Evolutionary conservation across 2,113 vertebrate genomes (phyloP).

Genomic region (Cavia aperea): DNA sequence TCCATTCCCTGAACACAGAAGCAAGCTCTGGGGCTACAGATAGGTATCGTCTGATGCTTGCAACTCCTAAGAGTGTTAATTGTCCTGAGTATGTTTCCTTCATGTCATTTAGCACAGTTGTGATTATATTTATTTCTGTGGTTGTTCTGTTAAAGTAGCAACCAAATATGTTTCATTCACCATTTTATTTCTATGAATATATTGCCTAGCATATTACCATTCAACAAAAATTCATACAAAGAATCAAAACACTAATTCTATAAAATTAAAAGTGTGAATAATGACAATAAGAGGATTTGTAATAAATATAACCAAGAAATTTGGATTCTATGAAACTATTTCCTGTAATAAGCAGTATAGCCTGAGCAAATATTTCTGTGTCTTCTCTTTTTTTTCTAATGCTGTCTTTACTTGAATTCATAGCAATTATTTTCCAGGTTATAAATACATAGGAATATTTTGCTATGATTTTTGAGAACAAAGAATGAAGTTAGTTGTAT

Average conservation of each 20-base stretch:
- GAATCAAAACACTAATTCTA: background rate
- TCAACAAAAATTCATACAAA: background rate
- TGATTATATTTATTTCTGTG: background rate
- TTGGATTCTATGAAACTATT: background rate
- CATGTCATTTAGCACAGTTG: background rate
- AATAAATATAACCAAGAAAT: background rate
- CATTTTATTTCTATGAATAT: background rate
- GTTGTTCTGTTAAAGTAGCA: background rate
- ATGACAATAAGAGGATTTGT: background rate
- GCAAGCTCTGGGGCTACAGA: background rate
- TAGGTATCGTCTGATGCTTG: too few species aligned
- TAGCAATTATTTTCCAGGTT: background rate
- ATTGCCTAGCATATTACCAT: background rate
- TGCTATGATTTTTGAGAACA: conserved; percentile 2
- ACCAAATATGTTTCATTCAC: background rate
- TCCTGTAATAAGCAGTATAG: background rate
- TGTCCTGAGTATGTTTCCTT: background rate
- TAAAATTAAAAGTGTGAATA: background rate
- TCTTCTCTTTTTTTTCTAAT: background rate
- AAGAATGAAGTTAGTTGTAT: background rate
- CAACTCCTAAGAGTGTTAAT: background rate
- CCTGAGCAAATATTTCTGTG: background rate
- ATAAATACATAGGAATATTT: background rate
- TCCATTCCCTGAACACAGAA: background rate
- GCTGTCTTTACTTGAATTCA: background rate